These are phyloP conservation scores for Mimas tiliae DNA, from an alignment of 2,888 invertebrate genomes.

Conservation along the genomic window DNA sequence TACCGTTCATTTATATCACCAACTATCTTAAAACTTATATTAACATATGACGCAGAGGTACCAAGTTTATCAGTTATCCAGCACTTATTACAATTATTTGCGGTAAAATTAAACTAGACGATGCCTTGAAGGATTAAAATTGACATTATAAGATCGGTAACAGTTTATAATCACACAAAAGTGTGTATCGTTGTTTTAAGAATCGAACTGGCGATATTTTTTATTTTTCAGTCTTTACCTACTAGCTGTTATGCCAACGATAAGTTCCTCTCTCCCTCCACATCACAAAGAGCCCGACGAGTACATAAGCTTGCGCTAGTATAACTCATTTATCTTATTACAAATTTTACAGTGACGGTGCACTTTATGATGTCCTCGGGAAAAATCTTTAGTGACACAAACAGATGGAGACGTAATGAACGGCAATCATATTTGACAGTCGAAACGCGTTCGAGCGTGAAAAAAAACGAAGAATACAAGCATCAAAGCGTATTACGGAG, in stretches of 20 bases:
- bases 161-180: neutral
- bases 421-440: conserved; percentile 41
- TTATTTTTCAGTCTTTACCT: neutral
- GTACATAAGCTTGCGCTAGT: conserved; percentile 3
- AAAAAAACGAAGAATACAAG: conserved; percentile 39
- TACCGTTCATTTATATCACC: no score
- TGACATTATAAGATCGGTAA: no score
- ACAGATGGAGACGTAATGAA: conserved; percentile 39
- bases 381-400: conserved; percentile 28
- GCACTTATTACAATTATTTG: no score
- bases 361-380: conserved; percentile 16
- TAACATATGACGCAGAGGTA: no score
- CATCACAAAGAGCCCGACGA: neutral
- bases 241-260: neutral
- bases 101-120: no score
- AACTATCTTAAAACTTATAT: no score
- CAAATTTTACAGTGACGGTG: conserved; percentile 11
- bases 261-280: neutral
- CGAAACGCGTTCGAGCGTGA: conserved; percentile 39
- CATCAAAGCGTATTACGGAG: conserved; percentile 44
- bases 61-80: no score
- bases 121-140: no score
- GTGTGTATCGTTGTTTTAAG: neutral
- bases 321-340: conserved; percentile 21
- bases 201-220: neutral